Base-by-base conservation (phyloP, 2,113 vertebrate genomes). In the Muscicapa adusta region DNA sequence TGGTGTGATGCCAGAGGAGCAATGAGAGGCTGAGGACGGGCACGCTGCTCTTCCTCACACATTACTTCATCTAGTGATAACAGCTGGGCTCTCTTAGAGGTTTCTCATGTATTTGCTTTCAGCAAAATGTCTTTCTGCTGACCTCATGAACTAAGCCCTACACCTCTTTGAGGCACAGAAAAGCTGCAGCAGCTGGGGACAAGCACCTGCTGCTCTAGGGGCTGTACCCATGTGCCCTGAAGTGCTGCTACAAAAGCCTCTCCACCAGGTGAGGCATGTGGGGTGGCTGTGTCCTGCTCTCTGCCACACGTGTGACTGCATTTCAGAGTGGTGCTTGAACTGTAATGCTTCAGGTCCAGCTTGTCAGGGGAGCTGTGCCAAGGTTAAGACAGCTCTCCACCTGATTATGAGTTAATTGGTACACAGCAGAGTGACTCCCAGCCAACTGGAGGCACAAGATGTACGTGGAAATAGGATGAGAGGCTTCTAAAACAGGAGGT, bases 201-300 rank as follows among this genome's bases (percentile, higher is more conserved):
- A 50, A 53, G 60, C 15, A 8, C 11, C 5, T n/a, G 31, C 18
- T 58, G 29, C 23, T 18, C 19, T 14, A 34, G 23, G 34, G 68
- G 18, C 15, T 54, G 12, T 18, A 76, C 48, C 45, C 6, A 42
- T 8, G 5, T 33, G 14, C 9, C 3, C 10, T 8, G 19, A 74
- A 63, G 26, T 9, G 16, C 14, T 84, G 43, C 45, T 22, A 9
- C 29, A 45, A 50, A 88, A 83, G 4, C 19, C 33, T 5, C 22
- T 10, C 22, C 3, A 17, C 10, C 0, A 6, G 33, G 8, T 0
- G 0, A 5, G 33, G 17, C 0, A 1, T 0, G 1, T 15, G 65
- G 13, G 22, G 11, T 18, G 56, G 40, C 6, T 53, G 5, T 73
- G 34, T 24, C 4, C 9, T 72, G 3, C 12, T 48, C 7, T 61